These are phyloP conservation scores for Peromyscus melanophrys DNA, from an alignment of 2,797 vertebrate genomes.

Conservation along the genomic window DNA sequence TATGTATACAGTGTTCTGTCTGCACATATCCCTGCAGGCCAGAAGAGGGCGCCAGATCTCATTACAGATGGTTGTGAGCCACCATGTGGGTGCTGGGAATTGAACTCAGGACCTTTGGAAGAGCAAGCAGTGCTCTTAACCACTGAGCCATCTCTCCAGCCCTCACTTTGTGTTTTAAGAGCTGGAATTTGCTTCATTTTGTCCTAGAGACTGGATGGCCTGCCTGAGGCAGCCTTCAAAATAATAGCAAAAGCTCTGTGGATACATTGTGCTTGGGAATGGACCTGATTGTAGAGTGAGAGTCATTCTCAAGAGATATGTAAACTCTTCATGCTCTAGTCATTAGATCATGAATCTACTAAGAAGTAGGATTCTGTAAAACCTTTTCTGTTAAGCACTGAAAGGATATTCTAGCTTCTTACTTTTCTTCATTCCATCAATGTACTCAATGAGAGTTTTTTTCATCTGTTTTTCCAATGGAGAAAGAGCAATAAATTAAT, in stretches of 20 bases:
- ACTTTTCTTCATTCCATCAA: constrained; percentile 13
- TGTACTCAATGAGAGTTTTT: not conserved
- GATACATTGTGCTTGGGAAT: constrained; percentile 9
- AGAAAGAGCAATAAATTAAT: not conserved
- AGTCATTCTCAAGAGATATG: not conserved
- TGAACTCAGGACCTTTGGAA: too few relatives aligned
- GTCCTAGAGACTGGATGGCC: constrained; percentile 45
- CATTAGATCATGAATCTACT: not conserved
- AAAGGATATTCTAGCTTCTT: constrained; percentile 8
- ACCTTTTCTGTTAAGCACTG: not conserved
- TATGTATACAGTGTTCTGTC: too few relatives aligned
- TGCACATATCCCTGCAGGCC: too few relatives aligned
- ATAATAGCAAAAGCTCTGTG: constrained; percentile 52
- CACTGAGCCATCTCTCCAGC: too few relatives aligned
- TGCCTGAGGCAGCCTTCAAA: constrained; percentile 39
- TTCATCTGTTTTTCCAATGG: constrained; percentile 31
- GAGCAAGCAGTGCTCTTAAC: too few relatives aligned
- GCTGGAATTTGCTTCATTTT: constrained; percentile 64
- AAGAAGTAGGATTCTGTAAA: constrained; percentile 10
- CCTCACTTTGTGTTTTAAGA: constrained; percentile 34
- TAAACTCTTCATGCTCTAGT: not conserved
- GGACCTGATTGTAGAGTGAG: constrained; percentile 5
- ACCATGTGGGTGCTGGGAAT: too few relatives aligned
- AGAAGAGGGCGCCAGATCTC: too few relatives aligned
- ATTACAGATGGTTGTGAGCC: too few relatives aligned